Evolutionary conservation across 2,888 invertebrate genomes (phyloP), one percentile per base, ranked within the genome.

Genomic region (Drosophila longiperda): DNA sequence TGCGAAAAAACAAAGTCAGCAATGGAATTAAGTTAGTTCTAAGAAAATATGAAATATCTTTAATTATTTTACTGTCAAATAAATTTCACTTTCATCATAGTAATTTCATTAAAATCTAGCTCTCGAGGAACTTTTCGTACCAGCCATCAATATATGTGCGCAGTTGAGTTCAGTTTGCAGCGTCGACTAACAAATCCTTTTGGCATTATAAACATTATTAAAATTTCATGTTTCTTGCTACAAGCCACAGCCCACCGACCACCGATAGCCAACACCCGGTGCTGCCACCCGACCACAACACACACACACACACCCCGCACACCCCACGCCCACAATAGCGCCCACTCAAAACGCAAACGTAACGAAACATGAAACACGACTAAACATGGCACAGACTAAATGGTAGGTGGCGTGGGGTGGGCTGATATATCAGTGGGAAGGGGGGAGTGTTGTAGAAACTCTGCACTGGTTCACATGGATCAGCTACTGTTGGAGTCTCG

Each of bases 171-270:
- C 73, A 73, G 82, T 87, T 82, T 82, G 80, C 72, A 80, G 72
- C 77, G 82, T 82, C 83, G 81, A 77, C 84, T 89, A 87, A 87
- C 83, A 90, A 89, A 90, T 89, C 90, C 87, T 90, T 89, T 87
- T 89, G 88, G 90, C 90, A 90, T 89, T 90, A 90, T 89, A 90
- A 89, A 89, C 90, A 89, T 89, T 89, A 89, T 89, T 89, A 89
- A 89, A 89, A 90, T 89, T 89, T 88, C 87, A 89, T 88, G 87
- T 88, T 88, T 82, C 82, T 85, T 82, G 80, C 83, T 78, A 78
- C 80, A 74, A 78, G 80, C 83, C 55, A 48, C 63, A 58, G 4
- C 65, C 66, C 72, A 45, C 42, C 55, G 50, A n/a, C 33, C 49
- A n/a, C 34, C 45, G 49, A 45, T 48, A 45, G n/a, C 40, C 48